A percentile compares a stretch with the other conserved stretches of the same genome.
phyloP scores from a whole-genome alignment of 2,113 vertebrate species.

The Osmerus mordax region DNA sequence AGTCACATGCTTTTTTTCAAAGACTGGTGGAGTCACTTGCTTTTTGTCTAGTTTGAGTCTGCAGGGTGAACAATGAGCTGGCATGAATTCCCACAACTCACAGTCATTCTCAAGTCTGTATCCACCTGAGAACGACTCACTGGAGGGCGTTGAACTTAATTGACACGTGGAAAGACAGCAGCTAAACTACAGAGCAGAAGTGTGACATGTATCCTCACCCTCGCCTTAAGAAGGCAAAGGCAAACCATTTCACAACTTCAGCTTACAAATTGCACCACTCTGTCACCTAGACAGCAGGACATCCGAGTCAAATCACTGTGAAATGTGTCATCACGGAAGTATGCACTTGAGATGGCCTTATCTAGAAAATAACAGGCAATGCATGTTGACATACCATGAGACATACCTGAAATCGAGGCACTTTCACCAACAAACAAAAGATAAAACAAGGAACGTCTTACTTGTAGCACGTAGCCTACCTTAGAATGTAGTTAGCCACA shows the following conservation, averaged over 20 bases:
- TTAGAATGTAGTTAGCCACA: slow-evolving; percentile 58
- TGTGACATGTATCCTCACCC: background rate
- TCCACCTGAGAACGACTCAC: background rate
- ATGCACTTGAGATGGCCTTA: background rate
- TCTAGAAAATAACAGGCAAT: too few species aligned
- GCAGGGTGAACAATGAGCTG: too few species aligned
- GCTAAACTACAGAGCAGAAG: background rate
- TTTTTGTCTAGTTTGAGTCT: too few species aligned
- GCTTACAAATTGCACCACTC: background rate
- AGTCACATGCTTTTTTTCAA: too few species aligned
- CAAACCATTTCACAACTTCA: background rate
- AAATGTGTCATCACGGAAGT: background rate
- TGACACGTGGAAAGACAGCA: background rate
- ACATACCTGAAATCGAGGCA: too few species aligned
- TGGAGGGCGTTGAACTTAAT: background rate
- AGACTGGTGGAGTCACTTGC: too few species aligned
- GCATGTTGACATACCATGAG: too few species aligned
- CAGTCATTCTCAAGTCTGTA: too few species aligned
- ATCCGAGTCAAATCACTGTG: background rate
- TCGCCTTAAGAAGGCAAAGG: too few species aligned
- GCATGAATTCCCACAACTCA: too few species aligned
- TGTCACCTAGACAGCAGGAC: background rate
- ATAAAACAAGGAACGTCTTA: background rate
- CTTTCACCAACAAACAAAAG: too few species aligned
- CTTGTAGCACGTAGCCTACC: slow-evolving; percentile 37